Percentiles rank a stretch among this genome's conserved stretches.
Conservation (phyloP, 2,888 invertebrate species). For the Scaptomyza reducta region DNA sequence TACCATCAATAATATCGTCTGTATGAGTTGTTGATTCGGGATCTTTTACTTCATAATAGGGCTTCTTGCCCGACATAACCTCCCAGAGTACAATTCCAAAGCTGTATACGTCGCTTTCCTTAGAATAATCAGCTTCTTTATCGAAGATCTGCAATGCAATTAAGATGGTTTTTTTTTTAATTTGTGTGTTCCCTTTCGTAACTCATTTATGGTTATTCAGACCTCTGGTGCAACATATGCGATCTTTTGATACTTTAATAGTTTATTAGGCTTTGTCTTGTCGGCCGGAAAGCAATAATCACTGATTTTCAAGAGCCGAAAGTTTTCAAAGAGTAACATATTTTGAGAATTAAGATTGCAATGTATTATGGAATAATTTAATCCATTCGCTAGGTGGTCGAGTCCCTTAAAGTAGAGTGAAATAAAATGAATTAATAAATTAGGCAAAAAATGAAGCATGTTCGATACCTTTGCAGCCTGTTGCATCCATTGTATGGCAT, state of each 20-base stretch:
- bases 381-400: background rate
- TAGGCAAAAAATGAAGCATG: background rate
- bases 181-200: background rate
- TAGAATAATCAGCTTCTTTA: background rate
- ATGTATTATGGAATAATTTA: background rate
- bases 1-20: background rate
- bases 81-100: conserved; percentile 14
- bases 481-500: conserved; percentile 8
- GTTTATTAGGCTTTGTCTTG: no score
- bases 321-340: conserved; percentile 7
- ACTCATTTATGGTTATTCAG: background rate
- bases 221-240: conserved; percentile 16
- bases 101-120: conserved; percentile 4
- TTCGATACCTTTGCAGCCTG: conserved; percentile 6
- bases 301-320: conserved; percentile 3
- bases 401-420: background rate
- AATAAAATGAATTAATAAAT: background rate
- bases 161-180: background rate
- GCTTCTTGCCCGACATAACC: conserved; percentile 3
- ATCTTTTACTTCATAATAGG: background rate
- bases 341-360: conserved; percentile 10
- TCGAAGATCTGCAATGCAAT: background rate
- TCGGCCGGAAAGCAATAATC: background rate
- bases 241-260: background rate
- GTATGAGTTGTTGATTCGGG: rapidly evolving